Evolutionary conservation across 2,113 vertebrate species (phyloP).

Genomic region (Dipodomys spectabilis): DNA sequence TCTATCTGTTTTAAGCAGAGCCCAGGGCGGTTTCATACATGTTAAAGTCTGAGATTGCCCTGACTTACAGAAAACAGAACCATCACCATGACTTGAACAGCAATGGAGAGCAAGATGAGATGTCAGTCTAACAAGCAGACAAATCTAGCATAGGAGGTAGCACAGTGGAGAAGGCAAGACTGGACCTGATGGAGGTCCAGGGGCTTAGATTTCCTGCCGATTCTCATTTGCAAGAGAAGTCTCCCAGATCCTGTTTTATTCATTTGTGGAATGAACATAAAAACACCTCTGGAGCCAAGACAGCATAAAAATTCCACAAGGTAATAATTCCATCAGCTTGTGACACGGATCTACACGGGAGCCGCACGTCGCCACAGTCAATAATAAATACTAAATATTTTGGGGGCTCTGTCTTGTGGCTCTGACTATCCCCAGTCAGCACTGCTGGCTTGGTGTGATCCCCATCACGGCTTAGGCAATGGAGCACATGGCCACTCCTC

Average conservation of each 20-base stretch:
- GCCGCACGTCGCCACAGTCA: neutral
- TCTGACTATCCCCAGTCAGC: neutral
- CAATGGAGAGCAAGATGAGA: neutral
- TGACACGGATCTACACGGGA: neutral
- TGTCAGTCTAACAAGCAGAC: neutral
- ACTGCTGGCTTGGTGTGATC: no score
- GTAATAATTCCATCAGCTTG: neutral
- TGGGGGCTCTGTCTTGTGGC: neutral
- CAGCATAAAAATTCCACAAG: neutral
- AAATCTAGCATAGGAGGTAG: neutral
- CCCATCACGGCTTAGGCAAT: neutral
- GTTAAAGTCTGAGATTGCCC: neutral
- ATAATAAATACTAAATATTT: no score
- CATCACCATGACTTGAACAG: neutral
- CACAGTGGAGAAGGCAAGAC: rapidly evolving
- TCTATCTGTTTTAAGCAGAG: neutral
- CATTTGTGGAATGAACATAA: neutral
- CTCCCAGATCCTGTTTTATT: neutral
- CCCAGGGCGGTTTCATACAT: neutral
- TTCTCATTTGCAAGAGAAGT: neutral
- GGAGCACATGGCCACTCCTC: no score
- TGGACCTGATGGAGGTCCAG: no score
- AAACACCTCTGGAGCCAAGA: neutral
- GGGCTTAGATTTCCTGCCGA: rapidly evolving
- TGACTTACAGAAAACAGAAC: neutral